These are phyloP conservation scores for Zelostemma sp. DNA, from an alignment of 1,140 invertebrate genomes.

Conservation along the genomic window DNA sequence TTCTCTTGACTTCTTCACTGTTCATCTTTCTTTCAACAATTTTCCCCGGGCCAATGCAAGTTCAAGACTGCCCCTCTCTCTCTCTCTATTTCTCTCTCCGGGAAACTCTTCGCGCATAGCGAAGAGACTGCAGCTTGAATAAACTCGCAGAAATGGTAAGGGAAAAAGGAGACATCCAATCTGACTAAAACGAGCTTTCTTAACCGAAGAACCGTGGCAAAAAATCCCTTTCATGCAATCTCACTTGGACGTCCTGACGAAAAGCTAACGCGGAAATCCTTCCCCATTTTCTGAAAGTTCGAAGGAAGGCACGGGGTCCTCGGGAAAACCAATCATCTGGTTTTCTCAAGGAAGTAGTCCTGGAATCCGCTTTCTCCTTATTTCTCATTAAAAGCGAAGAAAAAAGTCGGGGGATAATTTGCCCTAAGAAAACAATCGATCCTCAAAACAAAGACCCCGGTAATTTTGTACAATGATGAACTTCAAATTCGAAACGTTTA, in stretches of 20 bases:
- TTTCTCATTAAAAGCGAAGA: background rate
- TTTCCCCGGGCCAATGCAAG: slow-evolving; percentile 1
- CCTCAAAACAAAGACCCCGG: no score
- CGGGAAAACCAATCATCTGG: slow-evolving; percentile 28
- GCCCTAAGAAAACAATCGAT: no score
- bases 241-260: slow-evolving; percentile 11
- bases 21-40: slow-evolving; percentile 8
- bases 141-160: slow-evolving; percentile 6
- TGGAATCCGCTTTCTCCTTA: background rate
- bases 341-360: slow-evolving; percentile 19
- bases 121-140: slow-evolving; percentile 14
- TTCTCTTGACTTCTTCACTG: background rate
- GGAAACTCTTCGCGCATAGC: background rate
- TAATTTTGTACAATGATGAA: no score
- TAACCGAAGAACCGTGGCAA: slow-evolving; percentile 23
- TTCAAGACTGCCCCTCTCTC: background rate
- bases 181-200: slow-evolving; percentile 48
- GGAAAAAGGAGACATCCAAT: slow-evolving; percentile 43
- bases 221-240: slow-evolving; percentile 21
- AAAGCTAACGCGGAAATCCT: slow-evolving; percentile 13
- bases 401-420: no score
- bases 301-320: slow-evolving; percentile 16
- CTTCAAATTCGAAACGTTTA: no score
- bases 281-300: background rate
- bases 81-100: no score